Evolutionary conservation across 2,797 vertebrate genomes (phyloP).

Genomic region (Petrocephalus schoutedeni): DNA sequence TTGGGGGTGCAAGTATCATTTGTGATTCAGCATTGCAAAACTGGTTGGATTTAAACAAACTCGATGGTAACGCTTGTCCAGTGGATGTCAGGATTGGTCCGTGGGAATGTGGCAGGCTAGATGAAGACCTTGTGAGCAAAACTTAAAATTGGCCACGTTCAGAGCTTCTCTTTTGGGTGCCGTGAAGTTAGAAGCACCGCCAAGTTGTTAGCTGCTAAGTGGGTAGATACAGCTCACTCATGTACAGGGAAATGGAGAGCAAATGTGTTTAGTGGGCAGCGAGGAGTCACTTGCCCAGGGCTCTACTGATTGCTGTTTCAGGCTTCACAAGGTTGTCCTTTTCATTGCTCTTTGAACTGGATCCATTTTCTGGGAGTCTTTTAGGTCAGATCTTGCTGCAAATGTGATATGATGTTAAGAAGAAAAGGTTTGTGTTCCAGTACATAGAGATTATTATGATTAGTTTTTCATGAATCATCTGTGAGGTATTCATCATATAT

Average conservation of each 20-base stretch:
- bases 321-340: neutral
- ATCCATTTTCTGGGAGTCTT: neutral
- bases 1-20: neutral
- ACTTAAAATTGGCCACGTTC: neutral
- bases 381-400: neutral
- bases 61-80: neutral
- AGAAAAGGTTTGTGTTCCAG: neutral
- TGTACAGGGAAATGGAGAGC: neutral
- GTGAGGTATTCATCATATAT: too few relatives aligned
- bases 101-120: neutral
- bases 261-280: constrained; percentile 23
- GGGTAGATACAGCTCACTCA: constrained; percentile 12
- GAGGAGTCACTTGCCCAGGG: neutral
- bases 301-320: neutral
- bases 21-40: neutral
- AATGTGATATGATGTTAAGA: neutral
- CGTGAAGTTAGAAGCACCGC: constrained; percentile 8
- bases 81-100: neutral
- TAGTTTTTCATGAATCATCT: neutral
- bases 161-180: constrained; percentile 6
- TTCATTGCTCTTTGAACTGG: neutral
- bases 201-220: constrained; percentile 21
- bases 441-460: neutral
- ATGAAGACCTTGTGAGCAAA: neutral
- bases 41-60: neutral